These are phyloP conservation scores for Parasteatoda lunata DNA, from an alignment of 2,888 invertebrate genomes.

Conservation along the genomic window DNA sequence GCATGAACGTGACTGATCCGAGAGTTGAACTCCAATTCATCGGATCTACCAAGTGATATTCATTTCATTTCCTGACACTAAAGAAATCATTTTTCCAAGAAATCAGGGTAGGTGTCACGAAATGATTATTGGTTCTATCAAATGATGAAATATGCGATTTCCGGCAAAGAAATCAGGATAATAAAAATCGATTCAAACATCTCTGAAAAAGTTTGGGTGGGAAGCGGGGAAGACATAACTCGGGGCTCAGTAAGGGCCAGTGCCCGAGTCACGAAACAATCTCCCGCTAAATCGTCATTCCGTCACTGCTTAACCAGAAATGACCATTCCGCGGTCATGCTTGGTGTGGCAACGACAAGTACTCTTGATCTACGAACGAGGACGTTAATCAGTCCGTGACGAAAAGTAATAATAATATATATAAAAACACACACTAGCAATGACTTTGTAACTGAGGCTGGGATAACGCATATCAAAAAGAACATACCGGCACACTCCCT, in stretches of 20 bases:
- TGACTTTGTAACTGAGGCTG: constrained; percentile 18
- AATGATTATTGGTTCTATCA: background rate
- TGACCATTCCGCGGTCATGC: constrained; percentile 24
- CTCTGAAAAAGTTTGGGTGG: background rate
- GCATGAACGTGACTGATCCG: too few relatives aligned
- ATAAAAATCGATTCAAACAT: background rate
- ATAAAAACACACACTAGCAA: background rate
- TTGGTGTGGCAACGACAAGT: background rate
- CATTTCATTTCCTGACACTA: background rate
- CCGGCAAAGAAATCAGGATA: background rate
- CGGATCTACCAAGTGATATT: background rate
- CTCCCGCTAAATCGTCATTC: constrained; percentile 2
- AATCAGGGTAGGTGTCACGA: background rate
- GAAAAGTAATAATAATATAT: constrained; percentile 2
- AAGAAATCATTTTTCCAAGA: background rate
- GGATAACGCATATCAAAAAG: background rate
- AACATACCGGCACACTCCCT: background rate
- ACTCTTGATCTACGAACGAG: constrained; percentile 2
- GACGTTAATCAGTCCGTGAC: constrained; percentile 20
- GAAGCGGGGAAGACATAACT: background rate
- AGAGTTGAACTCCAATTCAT: background rate
- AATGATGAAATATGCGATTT: background rate
- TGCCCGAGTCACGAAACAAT: background rate
- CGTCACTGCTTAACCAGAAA: constrained; percentile 4
- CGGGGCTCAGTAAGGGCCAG: background rate